Evolutionary conservation across 1,140 invertebrate species (phyloP), one percentile per base, ranked within the genome.

Genomic region (Leptinotarsa undecemlineata): DNA sequence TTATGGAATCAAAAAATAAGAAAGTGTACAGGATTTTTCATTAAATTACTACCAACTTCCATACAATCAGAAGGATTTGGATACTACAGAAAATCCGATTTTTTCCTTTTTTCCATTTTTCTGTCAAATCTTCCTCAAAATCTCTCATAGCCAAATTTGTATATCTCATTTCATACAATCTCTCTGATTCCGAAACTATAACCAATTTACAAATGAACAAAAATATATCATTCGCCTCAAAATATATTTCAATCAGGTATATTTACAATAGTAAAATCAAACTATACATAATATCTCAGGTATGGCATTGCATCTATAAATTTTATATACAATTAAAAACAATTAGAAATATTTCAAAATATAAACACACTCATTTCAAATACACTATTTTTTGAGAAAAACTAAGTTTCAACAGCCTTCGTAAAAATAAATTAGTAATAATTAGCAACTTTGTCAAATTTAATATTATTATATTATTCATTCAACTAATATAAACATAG

Each of bases 211-310:
- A 42, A 42, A 42, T 42, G 8, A 42, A 42, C 2, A 42, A 42
- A 42, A 42, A 42, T 42, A 11, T 42, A 42, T 42, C 33, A 42
- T 42, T 42, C 33, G 33, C 33, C 51, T 57, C 15, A 19, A 77
- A 77, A 80, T 78, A 78, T 74, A 71, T 72, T 78, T 79, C 74
- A 80, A 78, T 79, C 75, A 72, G 71, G 66, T 80, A 76, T 75
- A 81, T 76, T 77, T 80, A 81, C 78, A 81, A 76, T 26, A 76
- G 76, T 74, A 74, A 73, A 71, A 78, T 78, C 75, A 74, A 73
- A 76, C 77, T 81, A 81, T 77, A 74, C 73, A 76, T 80, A 79
- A 81, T 81, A 81, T 81, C 79, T 78, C 75, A 81, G 76, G 78
- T 81, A 81, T 81, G 79, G 79, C 79, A 81, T 79, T 71, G 69